Percentiles rank a stretch among this genome's conserved stretches.
phyloP scores from a whole-genome alignment of 2,888 invertebrate species.

The Ceraclea dissimilis region DNA sequence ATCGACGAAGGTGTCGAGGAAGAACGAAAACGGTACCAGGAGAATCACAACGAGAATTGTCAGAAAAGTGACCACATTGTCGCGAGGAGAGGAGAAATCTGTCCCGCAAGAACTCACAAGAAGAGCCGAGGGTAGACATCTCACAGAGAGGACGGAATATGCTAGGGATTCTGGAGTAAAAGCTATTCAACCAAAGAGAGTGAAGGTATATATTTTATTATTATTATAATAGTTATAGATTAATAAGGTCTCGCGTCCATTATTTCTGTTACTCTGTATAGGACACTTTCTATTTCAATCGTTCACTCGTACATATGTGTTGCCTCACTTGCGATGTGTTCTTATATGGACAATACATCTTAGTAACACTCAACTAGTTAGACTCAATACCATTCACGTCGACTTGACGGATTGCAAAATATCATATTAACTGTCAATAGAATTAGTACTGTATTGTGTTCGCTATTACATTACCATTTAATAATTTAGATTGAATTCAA shows the following conservation, averaged over 20 bases:
- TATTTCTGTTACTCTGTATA: neutral
- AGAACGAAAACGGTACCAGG: slow-evolving; percentile 69
- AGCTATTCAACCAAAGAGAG: slow-evolving; percentile 60
- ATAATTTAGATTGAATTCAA: too few species aligned
- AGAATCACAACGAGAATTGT: slow-evolving; percentile 82
- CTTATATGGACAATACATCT: neutral
- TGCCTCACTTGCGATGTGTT: neutral
- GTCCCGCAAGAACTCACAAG: slow-evolving; percentile 61
- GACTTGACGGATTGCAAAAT: neutral
- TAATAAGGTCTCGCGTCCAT: too few species aligned
- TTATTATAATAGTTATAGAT: neutral
- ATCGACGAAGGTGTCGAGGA: slow-evolving; percentile 74
- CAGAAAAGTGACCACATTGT: slow-evolving; percentile 80
- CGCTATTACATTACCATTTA: neutral
- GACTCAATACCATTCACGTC: neutral
- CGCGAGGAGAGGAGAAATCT: slow-evolving; percentile 76
- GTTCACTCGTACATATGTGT: neutral
- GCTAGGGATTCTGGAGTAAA: slow-evolving; percentile 52
- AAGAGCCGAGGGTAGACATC: slow-evolving; percentile 47
- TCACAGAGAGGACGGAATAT: slow-evolving; percentile 50
- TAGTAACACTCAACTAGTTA: neutral
- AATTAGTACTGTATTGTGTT: neutral
- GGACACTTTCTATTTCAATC: neutral
- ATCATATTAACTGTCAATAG: neutral
- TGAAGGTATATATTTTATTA: slow-evolving; percentile 54